Percentiles rank a stretch among this genome's conserved stretches.
Evolutionary conservation across 2,797 vertebrate species (phyloP).

Genomic region (Poecilia wingei): DNA sequence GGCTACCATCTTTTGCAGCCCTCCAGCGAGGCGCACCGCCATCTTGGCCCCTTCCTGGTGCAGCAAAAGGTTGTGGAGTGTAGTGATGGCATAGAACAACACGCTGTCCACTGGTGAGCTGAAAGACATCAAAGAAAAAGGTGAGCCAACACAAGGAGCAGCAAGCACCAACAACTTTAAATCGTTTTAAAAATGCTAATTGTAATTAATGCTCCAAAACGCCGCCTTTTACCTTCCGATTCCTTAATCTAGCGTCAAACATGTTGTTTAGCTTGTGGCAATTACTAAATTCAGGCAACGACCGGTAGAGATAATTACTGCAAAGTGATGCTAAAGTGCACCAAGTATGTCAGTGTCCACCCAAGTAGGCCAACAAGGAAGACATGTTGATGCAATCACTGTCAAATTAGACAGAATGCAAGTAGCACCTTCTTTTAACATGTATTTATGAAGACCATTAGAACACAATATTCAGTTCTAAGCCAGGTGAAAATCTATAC

Average conservation of each 20-base stretch:
- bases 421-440: background rate
- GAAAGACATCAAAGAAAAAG: background rate
- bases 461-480: background rate
- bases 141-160: background rate
- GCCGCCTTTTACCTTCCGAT: background rate
- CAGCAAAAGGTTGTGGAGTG: slow-evolving; percentile 95
- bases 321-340: too few relatives aligned
- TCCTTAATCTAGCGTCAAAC: background rate
- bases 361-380: background rate
- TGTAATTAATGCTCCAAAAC: background rate
- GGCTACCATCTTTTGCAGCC: slow-evolving; percentile 98
- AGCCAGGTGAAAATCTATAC: slow-evolving; percentile 8
- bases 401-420: background rate
- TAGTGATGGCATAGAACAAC: slow-evolving; percentile 98
- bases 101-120: slow-evolving; percentile 98
- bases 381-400: background rate
- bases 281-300: background rate
- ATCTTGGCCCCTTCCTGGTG: slow-evolving; percentile 99
- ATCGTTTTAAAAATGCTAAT: background rate
- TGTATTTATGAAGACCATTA: background rate
- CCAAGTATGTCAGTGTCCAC: background rate
- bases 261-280: background rate
- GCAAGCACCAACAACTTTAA: background rate
- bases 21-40: slow-evolving; percentile 96
- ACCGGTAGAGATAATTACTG: background rate